These are phyloP conservation scores for Eumacrocentrus americanus DNA, from an alignment of 2,888 invertebrate species.

Conservation along the genomic window DNA sequence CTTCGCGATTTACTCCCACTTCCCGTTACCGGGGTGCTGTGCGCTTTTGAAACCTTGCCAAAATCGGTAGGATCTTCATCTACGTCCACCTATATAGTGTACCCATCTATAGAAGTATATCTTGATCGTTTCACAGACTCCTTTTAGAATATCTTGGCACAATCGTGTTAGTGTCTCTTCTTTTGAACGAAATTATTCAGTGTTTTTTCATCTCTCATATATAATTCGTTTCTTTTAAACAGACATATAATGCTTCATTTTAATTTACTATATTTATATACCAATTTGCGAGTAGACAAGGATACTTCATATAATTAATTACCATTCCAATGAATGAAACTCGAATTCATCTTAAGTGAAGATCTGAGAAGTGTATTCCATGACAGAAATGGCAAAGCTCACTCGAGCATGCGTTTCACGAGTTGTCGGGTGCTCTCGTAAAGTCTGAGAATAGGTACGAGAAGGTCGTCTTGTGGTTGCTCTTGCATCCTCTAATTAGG, in stretches of 20 bases:
- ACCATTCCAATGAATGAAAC: background rate
- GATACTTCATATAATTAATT: background rate
- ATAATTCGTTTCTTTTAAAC: background rate
- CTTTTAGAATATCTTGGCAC: no score
- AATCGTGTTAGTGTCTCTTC: no score
- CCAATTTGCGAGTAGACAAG: background rate
- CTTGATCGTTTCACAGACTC: no score
- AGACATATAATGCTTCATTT: background rate
- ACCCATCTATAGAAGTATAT: no score
- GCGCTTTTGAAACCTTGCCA: conserved; percentile 18
- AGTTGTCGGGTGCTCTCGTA: background rate
- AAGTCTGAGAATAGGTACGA: conserved; percentile 7
- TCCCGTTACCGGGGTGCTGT: conserved; percentile 2
- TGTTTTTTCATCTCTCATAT: background rate
- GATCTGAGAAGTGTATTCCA: background rate
- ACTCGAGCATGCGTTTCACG: conserved; percentile 8
- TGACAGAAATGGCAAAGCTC: background rate
- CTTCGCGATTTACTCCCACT: background rate
- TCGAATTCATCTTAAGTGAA: background rate
- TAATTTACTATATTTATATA: background rate
- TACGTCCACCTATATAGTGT: background rate
- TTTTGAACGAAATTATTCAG: no score
- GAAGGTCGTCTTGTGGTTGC: conserved; percentile 11
- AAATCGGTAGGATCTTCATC: conserved; percentile 13
- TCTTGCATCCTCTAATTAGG: conserved; percentile 27